A percentile compares a stretch with the other conserved stretches of the same genome.
Evolutionary conservation across 2,113 vertebrate species (phyloP).

Genomic region (Bufo bufo): DNA sequence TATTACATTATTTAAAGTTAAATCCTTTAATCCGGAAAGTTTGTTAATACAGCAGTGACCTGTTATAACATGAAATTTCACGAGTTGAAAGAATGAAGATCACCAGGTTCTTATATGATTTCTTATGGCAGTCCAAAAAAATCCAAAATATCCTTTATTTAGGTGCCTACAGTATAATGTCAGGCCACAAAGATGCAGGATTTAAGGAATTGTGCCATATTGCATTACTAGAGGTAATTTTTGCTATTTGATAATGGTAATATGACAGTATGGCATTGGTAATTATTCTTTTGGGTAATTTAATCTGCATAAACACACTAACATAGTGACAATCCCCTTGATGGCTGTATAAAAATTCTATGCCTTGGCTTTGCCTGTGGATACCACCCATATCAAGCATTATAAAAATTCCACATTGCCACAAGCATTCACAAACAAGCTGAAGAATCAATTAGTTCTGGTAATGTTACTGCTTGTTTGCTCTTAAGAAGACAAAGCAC

Average conservation of each 20-base stretch:
- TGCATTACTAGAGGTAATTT: background rate
- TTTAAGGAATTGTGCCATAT: background rate
- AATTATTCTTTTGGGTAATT: background rate
- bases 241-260: background rate
- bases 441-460: slow-evolving; percentile 25
- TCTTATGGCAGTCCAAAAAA: no score
- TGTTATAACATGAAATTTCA: no score
- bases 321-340: no score
- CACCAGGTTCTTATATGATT: no score
- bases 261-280: background rate
- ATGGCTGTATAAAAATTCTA: background rate
- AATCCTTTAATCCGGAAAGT: no score
- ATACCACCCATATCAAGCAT: background rate
- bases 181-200: no score
- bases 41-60: no score
- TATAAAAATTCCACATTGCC: slow-evolving; percentile 18
- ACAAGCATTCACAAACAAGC: slow-evolving; percentile 18
- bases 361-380: background rate
- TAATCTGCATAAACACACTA: background rate
- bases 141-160: no score
- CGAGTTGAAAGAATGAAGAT: no score
- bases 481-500: slow-evolving; percentile 35
- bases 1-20: no score
- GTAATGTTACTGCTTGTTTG: slow-evolving; percentile 24
- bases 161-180: no score